These are phyloP conservation scores for Linnaemya tessellans DNA, from an alignment of 2,888 invertebrate species.

Conservation along the genomic window DNA sequence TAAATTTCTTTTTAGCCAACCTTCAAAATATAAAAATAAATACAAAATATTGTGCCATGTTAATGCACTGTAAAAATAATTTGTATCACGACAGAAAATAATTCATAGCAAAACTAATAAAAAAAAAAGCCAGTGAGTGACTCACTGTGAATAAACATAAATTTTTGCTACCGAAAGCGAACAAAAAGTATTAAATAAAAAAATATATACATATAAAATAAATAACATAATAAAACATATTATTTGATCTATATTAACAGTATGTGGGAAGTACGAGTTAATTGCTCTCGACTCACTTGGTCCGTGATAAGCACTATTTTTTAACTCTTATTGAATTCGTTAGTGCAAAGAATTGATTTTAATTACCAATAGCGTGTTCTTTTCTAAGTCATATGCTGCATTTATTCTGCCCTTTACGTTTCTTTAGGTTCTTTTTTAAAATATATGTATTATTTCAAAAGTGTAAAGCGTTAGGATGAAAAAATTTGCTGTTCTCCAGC, in stretches of 20 bases:
- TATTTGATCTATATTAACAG: neutral
- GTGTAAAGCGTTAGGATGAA: too few relatives aligned
- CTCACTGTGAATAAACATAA: neutral
- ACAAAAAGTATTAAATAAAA: neutral
- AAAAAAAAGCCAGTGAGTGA: neutral
- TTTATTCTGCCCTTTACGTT: too few relatives aligned
- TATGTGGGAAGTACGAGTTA: neutral
- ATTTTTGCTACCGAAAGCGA: neutral
- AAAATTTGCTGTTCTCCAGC: too few relatives aligned
- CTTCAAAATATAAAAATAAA: slow-evolving; percentile 29
- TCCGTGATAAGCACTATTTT: too few relatives aligned
- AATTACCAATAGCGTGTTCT: too few relatives aligned
- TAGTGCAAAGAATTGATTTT: too few relatives aligned
- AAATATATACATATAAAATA: neutral
- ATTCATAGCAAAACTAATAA: slow-evolving; percentile 6
- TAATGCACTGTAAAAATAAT: slow-evolving; percentile 21
- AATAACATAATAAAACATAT: neutral
- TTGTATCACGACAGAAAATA: neutral
- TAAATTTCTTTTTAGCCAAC: slow-evolving; percentile 50
- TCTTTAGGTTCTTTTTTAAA: too few relatives aligned
- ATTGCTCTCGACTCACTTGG: too few relatives aligned
- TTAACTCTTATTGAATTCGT: too few relatives aligned
- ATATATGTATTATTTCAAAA: too few relatives aligned
- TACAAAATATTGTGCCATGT: neutral
- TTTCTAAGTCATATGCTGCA: too few relatives aligned